Evolutionary conservation across 2,797 vertebrate species (phyloP).

Genomic region (Ctenosaura bakeri): DNA sequence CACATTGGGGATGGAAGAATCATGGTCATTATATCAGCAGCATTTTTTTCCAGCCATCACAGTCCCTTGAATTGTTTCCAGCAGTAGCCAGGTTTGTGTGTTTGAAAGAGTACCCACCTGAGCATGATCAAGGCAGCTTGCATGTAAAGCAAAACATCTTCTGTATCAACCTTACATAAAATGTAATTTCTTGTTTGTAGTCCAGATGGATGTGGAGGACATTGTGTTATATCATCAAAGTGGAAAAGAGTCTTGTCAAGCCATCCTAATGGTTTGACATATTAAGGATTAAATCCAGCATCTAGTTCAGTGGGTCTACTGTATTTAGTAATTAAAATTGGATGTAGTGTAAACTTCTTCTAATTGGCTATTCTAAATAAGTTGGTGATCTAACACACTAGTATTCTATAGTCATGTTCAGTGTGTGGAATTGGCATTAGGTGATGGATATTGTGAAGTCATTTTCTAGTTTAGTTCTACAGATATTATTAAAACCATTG

Average conservation of each 20-base stretch:
- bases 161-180: not conserved
- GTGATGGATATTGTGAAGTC: not conserved
- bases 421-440: not conserved
- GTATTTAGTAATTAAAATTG: too few species aligned
- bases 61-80: not conserved
- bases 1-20: not conserved
- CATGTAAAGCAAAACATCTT: not conserved
- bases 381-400: not conserved
- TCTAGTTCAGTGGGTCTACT: not conserved
- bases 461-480: not conserved
- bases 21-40: not conserved
- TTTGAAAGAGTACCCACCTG: not conserved
- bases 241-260: not conserved
- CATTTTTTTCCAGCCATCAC: not conserved
- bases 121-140: not conserved
- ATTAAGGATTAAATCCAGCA: too few species aligned
- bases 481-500: constrained; percentile 11
- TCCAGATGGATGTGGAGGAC: not conserved
- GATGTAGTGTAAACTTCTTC: too few species aligned
- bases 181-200: not conserved
- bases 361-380: not conserved
- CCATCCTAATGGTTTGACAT: not conserved
- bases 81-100: not conserved
- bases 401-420: not conserved
- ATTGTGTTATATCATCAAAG: not conserved